Evolutionary conservation across 1,140 invertebrate species (phyloP), one percentile per base, ranked within the genome.

Genomic region (Diuraphis noxia): DNA sequence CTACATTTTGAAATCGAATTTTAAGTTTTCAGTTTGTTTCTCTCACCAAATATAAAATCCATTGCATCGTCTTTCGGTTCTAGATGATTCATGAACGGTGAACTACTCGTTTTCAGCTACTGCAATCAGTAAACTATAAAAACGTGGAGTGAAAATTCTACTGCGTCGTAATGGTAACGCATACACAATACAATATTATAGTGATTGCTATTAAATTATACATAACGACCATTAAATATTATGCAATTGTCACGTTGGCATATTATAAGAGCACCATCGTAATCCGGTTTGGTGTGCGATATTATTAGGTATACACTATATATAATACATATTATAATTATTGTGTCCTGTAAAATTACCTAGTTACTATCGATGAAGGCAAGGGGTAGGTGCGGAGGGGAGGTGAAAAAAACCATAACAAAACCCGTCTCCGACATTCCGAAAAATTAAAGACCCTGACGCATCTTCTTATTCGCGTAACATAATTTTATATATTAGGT

Each of bases 391-490:
- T 17, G 56, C 5, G 56, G 56, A 72, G 56, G n/a, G 56, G 56
- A 72, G 56, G 56, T 2, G 56, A 63, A 30, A 63, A n/a, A n/a
- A 72, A 72, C 56, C 56, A 72, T 21, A 79, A 36, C 17, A 23
- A 79, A 79, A 79, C 77, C 77, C 77, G 36, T 79, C 77, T 79
- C 77, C 17, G 77, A 34, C 77, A 79, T 79, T 79, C 77, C 77
- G 77, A 79, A 36, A 79, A 79, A 79, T 72, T 17, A 79, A 79
- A 79, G 77, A 79, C 77, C 77, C 77, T 79, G 77, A 79, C 77
- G 77, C 77, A 38, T 79, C 77, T 79, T 36, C 77, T 79, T 17
- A 7, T 36, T 2, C 17, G 36, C 56, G 1, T n/a, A n/a, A 72
- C 56, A 72, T 17, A 72, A 72, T 72, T 17, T 72, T 17, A n/a